Percentiles rank a stretch among this genome's conserved stretches.
phyloP scores from a whole-genome alignment of 1,140 invertebrate genomes.

The Pemphigus obesinymphae region DNA sequence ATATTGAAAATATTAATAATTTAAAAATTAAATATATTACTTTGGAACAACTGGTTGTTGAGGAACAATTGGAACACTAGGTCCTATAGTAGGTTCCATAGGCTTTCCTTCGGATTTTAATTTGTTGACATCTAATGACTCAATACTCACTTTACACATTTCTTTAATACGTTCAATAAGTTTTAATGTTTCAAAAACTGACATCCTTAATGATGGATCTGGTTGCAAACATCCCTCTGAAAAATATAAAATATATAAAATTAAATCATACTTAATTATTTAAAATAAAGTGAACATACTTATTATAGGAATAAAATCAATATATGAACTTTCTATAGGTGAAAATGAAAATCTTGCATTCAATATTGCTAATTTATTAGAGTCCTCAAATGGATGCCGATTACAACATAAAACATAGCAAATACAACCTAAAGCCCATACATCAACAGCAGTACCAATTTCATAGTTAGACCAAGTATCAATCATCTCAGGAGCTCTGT shows the following conservation, averaged over 20 bases:
- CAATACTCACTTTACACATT: conserved; percentile 4
- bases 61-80: neutral
- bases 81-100: neutral
- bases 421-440: conserved; percentile 97
- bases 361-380: conserved; percentile 89
- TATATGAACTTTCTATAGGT: conserved; percentile 69
- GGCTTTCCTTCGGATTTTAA: conserved; percentile 31
- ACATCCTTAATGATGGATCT: conserved; percentile 38
- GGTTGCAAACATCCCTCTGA: conserved; percentile 38
- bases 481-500: conserved; percentile 90
- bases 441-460: conserved; percentile 82
- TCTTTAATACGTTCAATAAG: conserved; percentile 29
- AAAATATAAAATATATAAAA: neutral
- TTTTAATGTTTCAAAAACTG: conserved; percentile 36
- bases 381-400: conserved; percentile 95
- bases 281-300: conserved; percentile 57
- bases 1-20: neutral
- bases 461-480: conserved; percentile 96
- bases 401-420: conserved; percentile 88
- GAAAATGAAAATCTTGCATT: conserved; percentile 92
- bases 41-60: neutral
- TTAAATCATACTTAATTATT: neutral
- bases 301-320: conserved; percentile 86
- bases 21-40: neutral
- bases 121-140: conserved; percentile 22